These are phyloP conservation scores for Lepilemur ruficaudatus DNA, from an alignment of 2,797 vertebrate species.

Conservation along the genomic window DNA sequence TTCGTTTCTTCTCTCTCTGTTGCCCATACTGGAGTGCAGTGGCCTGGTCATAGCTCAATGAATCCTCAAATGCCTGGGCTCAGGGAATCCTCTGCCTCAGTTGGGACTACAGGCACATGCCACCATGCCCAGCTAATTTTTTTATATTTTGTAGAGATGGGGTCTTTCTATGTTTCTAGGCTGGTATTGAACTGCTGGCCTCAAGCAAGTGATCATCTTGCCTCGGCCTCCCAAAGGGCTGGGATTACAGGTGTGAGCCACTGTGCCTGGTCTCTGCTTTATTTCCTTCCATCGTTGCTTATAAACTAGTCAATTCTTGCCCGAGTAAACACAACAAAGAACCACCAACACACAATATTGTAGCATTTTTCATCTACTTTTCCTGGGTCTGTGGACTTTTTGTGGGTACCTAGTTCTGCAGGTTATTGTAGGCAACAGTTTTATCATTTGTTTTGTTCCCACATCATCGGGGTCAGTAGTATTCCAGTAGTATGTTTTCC, in stretches of 20 bases:
- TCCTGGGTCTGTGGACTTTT: neutral
- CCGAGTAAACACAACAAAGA: neutral
- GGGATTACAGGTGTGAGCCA: neutral
- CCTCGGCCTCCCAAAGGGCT: neutral
- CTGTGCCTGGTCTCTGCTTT: neutral
- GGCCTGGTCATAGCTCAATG: neutral
- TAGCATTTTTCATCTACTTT: neutral
- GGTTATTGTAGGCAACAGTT: neutral
- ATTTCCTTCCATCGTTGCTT: neutral
- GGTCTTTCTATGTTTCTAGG: neutral
- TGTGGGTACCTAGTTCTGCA: neutral
- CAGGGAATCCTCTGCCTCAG: too few species aligned
- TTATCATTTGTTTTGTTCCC: neutral
- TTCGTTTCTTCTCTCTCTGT: neutral
- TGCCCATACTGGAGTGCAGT: neutral
- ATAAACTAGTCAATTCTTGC: neutral
- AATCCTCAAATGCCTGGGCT: neutral
- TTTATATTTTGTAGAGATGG: neutral
- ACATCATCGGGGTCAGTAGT: neutral
- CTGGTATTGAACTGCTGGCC: neutral
- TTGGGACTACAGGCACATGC: neutral
- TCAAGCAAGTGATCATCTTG: neutral
- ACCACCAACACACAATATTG: neutral
- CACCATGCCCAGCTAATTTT: neutral
- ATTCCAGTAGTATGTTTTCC: neutral